phyloP scores from a whole-genome alignment of 2,888 invertebrate genomes.

The Tipula unca region DNA sequence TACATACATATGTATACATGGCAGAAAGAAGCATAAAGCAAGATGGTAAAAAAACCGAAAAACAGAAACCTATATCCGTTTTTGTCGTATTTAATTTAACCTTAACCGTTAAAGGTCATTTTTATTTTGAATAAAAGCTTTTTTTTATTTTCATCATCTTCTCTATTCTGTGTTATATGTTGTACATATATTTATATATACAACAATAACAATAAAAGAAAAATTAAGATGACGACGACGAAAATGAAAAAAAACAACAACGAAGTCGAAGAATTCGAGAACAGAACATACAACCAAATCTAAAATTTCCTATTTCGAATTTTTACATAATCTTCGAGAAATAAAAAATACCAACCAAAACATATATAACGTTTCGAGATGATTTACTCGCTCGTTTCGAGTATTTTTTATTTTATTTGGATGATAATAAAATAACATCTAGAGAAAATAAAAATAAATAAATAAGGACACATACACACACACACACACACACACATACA shows the following conservation, averaged over 20 bases:
- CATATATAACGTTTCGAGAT: background rate
- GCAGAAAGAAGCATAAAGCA: background rate
- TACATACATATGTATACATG: no score
- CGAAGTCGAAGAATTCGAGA: background rate
- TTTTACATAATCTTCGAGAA: background rate
- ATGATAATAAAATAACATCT: background rate
- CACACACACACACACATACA: background rate
- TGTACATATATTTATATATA: background rate
- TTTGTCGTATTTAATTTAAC: background rate
- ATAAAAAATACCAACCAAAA: background rate
- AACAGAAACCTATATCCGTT: background rate
- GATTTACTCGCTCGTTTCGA: background rate
- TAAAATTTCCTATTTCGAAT: background rate
- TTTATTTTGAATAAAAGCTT: background rate
- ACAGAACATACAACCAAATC: background rate
- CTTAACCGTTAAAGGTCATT: constrained; percentile 14
- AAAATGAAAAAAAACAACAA: background rate
- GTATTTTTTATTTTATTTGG: background rate
- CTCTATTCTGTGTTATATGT: background rate
- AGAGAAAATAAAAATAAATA: background rate
- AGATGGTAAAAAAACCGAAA: background rate
- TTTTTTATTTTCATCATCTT: background rate
- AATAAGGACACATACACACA: background rate
- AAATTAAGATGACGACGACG: background rate
- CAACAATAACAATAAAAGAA: background rate